phyloP scores from a whole-genome alignment of 2,113 vertebrate genomes.

The Peromyscus maniculatus region DNA sequence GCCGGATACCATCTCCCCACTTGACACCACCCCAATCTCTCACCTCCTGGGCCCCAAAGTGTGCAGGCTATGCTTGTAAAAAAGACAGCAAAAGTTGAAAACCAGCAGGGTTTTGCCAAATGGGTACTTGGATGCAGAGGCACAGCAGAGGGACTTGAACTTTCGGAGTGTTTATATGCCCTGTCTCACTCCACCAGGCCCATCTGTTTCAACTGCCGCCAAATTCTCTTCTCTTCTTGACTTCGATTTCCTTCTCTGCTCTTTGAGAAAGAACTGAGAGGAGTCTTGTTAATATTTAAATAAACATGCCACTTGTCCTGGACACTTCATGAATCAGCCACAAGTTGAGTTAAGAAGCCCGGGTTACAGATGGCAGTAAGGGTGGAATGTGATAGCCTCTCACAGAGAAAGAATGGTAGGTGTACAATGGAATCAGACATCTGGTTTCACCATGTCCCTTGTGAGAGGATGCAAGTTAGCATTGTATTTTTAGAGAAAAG shows the following conservation, averaged over 20 bases:
- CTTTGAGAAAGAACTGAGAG: constrained; percentile 16
- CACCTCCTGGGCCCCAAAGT: neutral
- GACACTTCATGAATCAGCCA: constrained; percentile 40
- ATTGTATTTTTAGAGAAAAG: neutral
- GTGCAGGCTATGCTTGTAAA: neutral
- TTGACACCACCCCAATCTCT: constrained; percentile 65
- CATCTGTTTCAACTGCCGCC: neutral
- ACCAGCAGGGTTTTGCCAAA: constrained; percentile 4
- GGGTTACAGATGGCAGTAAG: neutral
- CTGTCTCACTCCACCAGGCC: neutral
- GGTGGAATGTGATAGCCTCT: neutral
- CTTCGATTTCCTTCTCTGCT: neutral
- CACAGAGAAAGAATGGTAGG: neutral
- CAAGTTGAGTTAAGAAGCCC: constrained; percentile 13
- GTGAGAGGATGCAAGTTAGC: neutral
- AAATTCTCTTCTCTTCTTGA: neutral
- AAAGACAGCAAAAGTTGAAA: constrained; percentile 37
- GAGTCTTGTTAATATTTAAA: constrained; percentile 40
- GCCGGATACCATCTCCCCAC: constrained; percentile 39
- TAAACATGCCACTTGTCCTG: neutral
- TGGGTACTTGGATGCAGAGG: neutral
- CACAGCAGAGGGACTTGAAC: neutral
- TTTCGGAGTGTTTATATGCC: neutral
- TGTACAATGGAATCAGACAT: neutral
- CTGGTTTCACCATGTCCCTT: neutral